Conservation (phyloP, 1,140 invertebrate genomes). For the Akabosia matsudoensis region DNA sequence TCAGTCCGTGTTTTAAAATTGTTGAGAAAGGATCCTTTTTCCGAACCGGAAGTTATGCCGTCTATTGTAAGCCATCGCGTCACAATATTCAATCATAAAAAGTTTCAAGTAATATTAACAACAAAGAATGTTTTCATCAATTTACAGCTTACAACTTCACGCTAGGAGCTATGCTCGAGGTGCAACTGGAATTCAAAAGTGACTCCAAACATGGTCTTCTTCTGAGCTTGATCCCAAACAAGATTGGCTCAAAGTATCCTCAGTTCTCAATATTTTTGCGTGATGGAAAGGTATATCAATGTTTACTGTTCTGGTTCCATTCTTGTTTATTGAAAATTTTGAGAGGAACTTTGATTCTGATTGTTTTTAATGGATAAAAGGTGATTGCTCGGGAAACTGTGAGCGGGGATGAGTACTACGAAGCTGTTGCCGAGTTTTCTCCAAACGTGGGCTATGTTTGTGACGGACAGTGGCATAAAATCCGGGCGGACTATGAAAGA, state of each 20-base stretch:
- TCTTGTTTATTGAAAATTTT: conserved; percentile 15
- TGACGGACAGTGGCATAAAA: conserved; percentile 82
- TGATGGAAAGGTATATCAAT: conserved; percentile 64
- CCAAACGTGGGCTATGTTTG: conserved; percentile 56
- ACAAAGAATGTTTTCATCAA: neutral
- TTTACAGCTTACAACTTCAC: conserved; percentile 67
- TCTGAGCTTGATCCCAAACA: conserved; percentile 56
- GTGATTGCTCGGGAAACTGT: conserved; percentile 38
- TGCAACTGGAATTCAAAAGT: conserved; percentile 79
- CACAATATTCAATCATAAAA: neutral
- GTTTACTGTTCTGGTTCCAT: neutral
- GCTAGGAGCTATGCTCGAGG: conserved; percentile 64
- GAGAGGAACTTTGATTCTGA: conserved; percentile 21
- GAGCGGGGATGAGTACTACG: conserved; percentile 22
- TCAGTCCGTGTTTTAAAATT: conserved; percentile 80
- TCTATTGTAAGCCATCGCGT: conserved; percentile 68
- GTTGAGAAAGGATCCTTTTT: conserved; percentile 85
- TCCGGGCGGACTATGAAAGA: conserved; percentile 68
- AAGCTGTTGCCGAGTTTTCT: conserved; percentile 32
- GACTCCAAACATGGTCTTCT: conserved; percentile 75
- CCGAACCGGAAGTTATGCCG: conserved; percentile 72
- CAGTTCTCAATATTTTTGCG: conserved; percentile 72
- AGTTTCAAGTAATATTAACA: neutral
- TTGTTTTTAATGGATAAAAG: conserved; percentile 34
- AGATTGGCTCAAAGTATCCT: conserved; percentile 55